These are phyloP conservation scores for Sardinella longiceps DNA, from an alignment of 2,797 vertebrate species.

Conservation along the genomic window DNA sequence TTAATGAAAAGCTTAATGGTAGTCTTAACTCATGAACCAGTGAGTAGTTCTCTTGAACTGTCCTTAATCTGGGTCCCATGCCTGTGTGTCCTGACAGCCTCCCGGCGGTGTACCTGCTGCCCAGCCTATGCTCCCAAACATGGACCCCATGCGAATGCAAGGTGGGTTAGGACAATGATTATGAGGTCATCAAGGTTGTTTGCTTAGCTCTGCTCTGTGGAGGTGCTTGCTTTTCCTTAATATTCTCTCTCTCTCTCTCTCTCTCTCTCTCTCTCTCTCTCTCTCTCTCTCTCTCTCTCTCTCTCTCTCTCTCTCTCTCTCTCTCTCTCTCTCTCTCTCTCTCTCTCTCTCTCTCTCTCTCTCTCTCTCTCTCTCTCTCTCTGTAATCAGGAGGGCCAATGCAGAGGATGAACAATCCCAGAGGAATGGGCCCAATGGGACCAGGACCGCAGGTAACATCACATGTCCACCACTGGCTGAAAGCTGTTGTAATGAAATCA, in stretches of 20 bases:
- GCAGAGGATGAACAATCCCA: conserved; percentile 97
- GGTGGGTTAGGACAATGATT: conserved; percentile 69
- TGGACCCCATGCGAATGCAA: conserved; percentile 98
- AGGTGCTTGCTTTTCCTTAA: not conserved
- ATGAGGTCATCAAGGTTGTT: not conserved
- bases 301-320: not conserved
- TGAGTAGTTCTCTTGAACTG: not conserved
- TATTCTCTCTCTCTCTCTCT: not conserved
- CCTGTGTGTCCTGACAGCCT: conserved; percentile 56
- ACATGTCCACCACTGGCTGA: not conserved
- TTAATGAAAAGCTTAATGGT: not conserved
- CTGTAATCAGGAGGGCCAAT: conserved; percentile 90
- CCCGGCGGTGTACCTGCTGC: conserved; percentile 94
- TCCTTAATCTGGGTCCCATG: not conserved
- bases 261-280: too few relatives aligned
- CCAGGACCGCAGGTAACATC: conserved; percentile 91
- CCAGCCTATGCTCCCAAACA: conserved; percentile 96
- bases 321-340: not conserved
- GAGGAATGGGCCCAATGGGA: conserved; percentile 98
- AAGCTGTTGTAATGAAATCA: not conserved
- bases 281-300: too few relatives aligned
- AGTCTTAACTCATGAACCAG: not conserved
- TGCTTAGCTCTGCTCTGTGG: not conserved
- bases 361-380: not conserved
- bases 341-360: too few relatives aligned